Percentiles rank a stretch among this genome's conserved stretches.
Evolutionary conservation across 2,113 vertebrate genomes (phyloP).

Genomic region (Myotis brandtii): DNA sequence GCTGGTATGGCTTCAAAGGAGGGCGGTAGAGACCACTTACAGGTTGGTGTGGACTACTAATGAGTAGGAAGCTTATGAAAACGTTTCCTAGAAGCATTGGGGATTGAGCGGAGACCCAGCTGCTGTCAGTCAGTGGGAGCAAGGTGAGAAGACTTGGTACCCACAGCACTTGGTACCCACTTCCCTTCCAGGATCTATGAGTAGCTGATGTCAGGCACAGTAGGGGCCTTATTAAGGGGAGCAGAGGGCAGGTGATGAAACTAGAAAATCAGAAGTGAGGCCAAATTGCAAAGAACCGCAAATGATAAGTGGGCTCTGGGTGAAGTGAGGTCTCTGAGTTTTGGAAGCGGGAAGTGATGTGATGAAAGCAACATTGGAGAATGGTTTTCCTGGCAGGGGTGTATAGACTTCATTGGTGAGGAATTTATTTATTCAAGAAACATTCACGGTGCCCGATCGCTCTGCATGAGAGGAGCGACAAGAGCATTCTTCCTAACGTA

Average conservation of each 20-base stretch:
- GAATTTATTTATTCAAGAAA: background rate
- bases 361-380: background rate
- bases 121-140: background rate
- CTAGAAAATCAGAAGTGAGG: background rate
- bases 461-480: background rate
- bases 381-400: background rate
- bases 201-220: background rate
- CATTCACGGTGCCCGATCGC: background rate
- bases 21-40: background rate
- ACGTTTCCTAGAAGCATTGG: background rate
- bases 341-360: background rate
- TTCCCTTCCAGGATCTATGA: background rate
- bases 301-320: background rate
- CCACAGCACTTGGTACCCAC: fast-evolving
- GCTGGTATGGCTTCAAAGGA: too few relatives aligned
- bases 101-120: background rate
- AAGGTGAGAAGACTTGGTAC: background rate
- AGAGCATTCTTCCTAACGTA: background rate
- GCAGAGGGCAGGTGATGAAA: background rate
- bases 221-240: background rate
- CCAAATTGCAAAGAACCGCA: background rate
- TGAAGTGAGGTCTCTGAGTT: background rate
- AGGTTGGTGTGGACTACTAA: background rate
- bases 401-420: background rate
- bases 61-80: background rate